Percentiles rank a stretch among this genome's conserved stretches.
Conservation (phyloP, 2,888 invertebrate genomes). For the Cheilosia vernalis region DNA sequence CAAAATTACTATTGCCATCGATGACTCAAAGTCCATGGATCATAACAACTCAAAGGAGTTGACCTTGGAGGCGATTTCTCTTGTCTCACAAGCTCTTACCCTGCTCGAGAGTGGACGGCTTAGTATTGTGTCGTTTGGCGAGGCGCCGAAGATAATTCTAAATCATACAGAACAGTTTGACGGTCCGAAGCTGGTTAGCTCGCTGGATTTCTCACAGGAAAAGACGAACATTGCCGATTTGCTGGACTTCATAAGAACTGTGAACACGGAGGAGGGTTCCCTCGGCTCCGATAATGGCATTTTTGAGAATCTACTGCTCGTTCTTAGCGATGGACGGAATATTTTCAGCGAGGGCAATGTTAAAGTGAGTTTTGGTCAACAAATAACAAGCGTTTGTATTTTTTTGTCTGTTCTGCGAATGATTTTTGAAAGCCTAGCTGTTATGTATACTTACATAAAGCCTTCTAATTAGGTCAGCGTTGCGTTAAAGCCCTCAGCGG, state of each 20-base stretch:
- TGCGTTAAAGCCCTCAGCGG: no score
- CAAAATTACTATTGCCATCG: conserved; percentile 97
- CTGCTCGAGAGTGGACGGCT: conserved; percentile 97
- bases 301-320: conserved; percentile 88
- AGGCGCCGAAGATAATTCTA: conserved; percentile 92
- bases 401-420: no score
- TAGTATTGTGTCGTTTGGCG: conserved; percentile 95
- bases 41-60: conserved; percentile 94
- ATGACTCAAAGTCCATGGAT: conserved; percentile 97
- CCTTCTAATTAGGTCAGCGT: no score
- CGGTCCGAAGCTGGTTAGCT: conserved; percentile 91
- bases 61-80: conserved; percentile 96
- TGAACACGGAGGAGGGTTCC: conserved; percentile 84
- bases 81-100: conserved; percentile 94
- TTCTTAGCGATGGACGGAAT: conserved; percentile 97
- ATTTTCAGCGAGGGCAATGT: conserved; percentile 94
- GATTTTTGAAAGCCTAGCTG: no score
- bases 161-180: conserved; percentile 92
- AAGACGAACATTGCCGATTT: conserved; percentile 94
- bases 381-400: no score
- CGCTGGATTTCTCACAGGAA: conserved; percentile 94
- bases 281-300: conserved; percentile 82
- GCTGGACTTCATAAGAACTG: conserved; percentile 90
- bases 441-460: no score
- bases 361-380: conserved; percentile 84